Evolutionary conservation across 2,888 invertebrate genomes (phyloP).

Genomic region (Ischnura elegans): DNA sequence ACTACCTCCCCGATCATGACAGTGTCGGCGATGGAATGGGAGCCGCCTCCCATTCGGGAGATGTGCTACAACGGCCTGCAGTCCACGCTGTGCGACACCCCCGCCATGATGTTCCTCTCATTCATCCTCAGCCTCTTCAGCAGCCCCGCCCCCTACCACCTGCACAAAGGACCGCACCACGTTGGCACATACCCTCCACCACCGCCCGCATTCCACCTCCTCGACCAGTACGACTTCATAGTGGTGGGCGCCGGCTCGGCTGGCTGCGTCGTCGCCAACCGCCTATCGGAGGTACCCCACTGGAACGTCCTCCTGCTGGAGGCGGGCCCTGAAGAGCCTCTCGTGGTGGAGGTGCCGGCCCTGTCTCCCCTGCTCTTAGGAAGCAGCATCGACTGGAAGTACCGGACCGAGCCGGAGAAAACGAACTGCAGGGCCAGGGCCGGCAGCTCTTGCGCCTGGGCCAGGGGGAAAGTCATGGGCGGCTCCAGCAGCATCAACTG

Average conservation of each 20-base stretch:
- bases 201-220: constrained; percentile 80
- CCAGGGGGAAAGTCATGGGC: constrained; percentile 89
- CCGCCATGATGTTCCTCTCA: constrained; percentile 81
- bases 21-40: constrained; percentile 33
- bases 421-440: constrained; percentile 78
- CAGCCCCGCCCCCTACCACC: constrained; percentile 75
- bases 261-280: constrained; percentile 84
- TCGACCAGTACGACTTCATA: constrained; percentile 81
- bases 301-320: constrained; percentile 71
- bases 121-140: constrained; percentile 82
- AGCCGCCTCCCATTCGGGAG: constrained; percentile 68
- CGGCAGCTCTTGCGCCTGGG: constrained; percentile 82
- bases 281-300: constrained; percentile 79
- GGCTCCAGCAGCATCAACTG: constrained; percentile 90
- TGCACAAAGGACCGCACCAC: constrained; percentile 77
- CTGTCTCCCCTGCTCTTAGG: constrained; percentile 70
- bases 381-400: constrained; percentile 74
- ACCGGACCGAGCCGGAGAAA: constrained; percentile 80
- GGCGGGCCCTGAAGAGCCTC: constrained; percentile 72
- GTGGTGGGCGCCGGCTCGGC: constrained; percentile 85
- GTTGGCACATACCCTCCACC: constrained; percentile 81
- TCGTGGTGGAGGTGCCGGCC: constrained; percentile 71
- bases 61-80: constrained; percentile 70
- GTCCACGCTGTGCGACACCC: constrained; percentile 69
- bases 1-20: not conserved